These are phyloP conservation scores for Mirounga angustirostris DNA, from an alignment of 2,113 vertebrate genomes.

Conservation along the genomic window DNA sequence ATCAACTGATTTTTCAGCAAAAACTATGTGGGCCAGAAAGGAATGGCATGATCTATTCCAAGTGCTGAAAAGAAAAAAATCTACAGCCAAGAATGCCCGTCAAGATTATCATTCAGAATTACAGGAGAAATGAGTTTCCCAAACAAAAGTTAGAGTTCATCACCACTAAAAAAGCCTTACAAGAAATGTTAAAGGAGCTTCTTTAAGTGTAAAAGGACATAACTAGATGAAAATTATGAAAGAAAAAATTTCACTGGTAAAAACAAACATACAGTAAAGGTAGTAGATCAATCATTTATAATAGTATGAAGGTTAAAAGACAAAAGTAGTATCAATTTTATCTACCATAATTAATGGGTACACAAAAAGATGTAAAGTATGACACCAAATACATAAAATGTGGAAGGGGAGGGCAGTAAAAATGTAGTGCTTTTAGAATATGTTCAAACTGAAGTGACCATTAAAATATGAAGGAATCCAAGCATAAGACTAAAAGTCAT, in stretches of 20 bases:
- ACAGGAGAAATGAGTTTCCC: neutral
- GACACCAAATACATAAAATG: neutral
- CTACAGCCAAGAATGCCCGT: neutral
- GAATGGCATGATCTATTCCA: neutral
- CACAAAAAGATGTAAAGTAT: neutral
- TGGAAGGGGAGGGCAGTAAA: neutral
- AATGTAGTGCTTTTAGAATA: neutral
- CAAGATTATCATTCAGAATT: neutral
- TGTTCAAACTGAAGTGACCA: neutral
- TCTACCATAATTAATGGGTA: neutral
- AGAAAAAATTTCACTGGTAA: neutral
- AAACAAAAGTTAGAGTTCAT: neutral
- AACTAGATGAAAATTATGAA: neutral
- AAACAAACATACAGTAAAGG: neutral
- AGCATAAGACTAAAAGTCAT: neutral
- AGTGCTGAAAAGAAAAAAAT: neutral
- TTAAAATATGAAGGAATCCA: neutral
- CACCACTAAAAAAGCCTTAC: neutral
- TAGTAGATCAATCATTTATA: neutral
- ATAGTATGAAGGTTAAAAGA: neutral
- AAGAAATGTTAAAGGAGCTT: neutral
- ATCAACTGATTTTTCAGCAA: neutral
- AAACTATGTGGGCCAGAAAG: neutral
- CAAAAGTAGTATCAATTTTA: neutral
- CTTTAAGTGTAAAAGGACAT: neutral